phyloP scores from a whole-genome alignment of 2,888 invertebrate species.

The Tenthredo amoena region DNA sequence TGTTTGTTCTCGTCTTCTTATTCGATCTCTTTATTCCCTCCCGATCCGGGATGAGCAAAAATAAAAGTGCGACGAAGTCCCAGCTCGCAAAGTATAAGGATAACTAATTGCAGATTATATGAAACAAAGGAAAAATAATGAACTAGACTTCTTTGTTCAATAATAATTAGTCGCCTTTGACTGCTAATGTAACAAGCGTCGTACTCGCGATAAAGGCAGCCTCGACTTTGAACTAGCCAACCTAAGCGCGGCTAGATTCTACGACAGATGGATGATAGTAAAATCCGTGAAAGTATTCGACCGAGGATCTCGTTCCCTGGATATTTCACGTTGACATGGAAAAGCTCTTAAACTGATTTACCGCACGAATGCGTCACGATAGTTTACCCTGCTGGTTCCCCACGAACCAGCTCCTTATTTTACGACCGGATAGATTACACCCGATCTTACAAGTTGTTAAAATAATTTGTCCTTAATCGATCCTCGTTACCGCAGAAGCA shows the following conservation, averaged over 20 bases:
- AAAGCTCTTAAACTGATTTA: slow-evolving; percentile 40
- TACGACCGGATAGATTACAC: not conserved
- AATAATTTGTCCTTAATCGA: not conserved
- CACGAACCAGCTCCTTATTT: not conserved
- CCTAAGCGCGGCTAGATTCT: not conserved
- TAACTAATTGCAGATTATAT: not conserved
- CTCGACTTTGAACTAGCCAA: not conserved
- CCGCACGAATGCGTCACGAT: not conserved
- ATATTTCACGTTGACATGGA: not conserved
- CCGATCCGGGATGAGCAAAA: not conserved
- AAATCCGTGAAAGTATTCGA: not conserved
- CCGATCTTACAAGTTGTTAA: not conserved
- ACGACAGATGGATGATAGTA: not conserved
- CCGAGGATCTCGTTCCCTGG: not conserved
- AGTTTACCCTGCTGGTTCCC: not conserved
- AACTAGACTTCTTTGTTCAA: not conserved
- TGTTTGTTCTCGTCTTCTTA: not conserved
- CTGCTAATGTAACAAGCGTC: not conserved
- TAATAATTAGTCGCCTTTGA: not conserved
- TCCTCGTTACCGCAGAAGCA: not conserved
- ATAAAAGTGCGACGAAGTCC: not conserved
- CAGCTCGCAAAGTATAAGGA: not conserved
- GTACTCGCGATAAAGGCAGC: not conserved
- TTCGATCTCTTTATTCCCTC: not conserved
- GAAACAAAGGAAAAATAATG: slow-evolving; percentile 13